phyloP scores from a whole-genome alignment of 64 coral and sea anemone genomes.

The Platygyra sinensis region DNA sequence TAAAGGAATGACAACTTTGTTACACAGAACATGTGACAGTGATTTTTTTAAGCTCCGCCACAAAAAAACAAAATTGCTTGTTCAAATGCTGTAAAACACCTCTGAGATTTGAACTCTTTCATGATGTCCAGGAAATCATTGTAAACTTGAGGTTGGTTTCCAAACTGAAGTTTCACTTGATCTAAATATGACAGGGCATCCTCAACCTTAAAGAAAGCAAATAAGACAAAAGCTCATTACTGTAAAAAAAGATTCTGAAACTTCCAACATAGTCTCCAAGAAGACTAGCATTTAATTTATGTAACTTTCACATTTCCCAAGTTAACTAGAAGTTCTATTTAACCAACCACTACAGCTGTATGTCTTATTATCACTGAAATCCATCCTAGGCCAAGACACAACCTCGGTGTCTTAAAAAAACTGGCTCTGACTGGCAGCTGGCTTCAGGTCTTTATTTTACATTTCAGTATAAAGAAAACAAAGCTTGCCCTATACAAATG shows the following conservation, averaged over 20 bases:
- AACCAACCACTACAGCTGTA: no score
- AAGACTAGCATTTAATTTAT: neutral
- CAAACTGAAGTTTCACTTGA: slow-evolving; percentile 99
- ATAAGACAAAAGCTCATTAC: neutral
- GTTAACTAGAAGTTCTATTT: no score
- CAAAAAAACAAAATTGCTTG: neutral
- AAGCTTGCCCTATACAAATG: neutral
- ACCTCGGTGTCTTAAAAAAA: no score
- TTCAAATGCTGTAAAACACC: slow-evolving; percentile 17
- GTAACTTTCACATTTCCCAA: neutral
- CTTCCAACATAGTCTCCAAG: no score
- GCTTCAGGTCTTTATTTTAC: no score
- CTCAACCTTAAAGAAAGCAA: slow-evolving; percentile 70
- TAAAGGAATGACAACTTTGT: no score
- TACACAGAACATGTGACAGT: no score
- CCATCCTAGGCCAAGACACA: no score
- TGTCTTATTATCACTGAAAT: no score
- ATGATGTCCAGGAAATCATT: slow-evolving; percentile 99
- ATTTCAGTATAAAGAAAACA: no score
- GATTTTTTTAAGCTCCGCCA: neutral
- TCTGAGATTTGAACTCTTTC: slow-evolving; percentile 99
- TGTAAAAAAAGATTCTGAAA: no score
- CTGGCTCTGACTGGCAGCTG: no score
- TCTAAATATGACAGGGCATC: slow-evolving; percentile 99
- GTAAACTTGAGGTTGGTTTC: slow-evolving; percentile 98